A percentile compares a stretch with the other conserved stretches of the same genome.
Conservation (phyloP, 2,113 vertebrate species). For the Percina caprodes region DNA sequence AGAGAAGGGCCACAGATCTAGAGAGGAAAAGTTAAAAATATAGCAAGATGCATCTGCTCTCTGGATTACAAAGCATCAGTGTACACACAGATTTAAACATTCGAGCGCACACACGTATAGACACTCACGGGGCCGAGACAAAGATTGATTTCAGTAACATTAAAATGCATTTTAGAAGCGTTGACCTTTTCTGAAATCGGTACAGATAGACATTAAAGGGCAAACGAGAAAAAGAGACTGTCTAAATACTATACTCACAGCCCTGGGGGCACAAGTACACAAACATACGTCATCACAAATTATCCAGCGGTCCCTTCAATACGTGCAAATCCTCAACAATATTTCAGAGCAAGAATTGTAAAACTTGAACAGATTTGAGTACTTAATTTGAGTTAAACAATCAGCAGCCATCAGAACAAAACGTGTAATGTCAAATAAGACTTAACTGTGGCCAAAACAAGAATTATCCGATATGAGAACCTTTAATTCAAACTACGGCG, state of each 20-base stretch:
- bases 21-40: slow-evolving; percentile 53
- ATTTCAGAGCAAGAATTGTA: neutral
- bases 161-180: slow-evolving; percentile 65
- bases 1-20: slow-evolving; percentile 45
- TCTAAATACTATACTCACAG: slow-evolving; percentile 11
- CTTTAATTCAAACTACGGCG: too few species aligned
- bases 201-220: slow-evolving; percentile 62
- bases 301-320: slow-evolving; percentile 4
- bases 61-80: neutral
- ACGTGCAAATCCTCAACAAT: slow-evolving; percentile 1
- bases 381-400: neutral
- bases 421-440: too few species aligned
- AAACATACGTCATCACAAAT: slow-evolving; percentile 7
- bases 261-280: neutral
- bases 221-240: slow-evolving; percentile 24
- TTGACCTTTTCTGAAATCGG: slow-evolving; percentile 75
- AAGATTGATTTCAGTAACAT: slow-evolving; percentile 59
- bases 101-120: neutral
- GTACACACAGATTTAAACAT: neutral
- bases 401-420: neutral
- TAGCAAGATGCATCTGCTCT: slow-evolving; percentile 31
- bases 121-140: neutral
- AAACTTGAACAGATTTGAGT: neutral
- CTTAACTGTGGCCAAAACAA: too few species aligned
- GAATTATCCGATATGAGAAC: too few species aligned